phyloP scores from a whole-genome alignment of 1,140 invertebrate species.

The Neoseiulus cucumeris region DNA sequence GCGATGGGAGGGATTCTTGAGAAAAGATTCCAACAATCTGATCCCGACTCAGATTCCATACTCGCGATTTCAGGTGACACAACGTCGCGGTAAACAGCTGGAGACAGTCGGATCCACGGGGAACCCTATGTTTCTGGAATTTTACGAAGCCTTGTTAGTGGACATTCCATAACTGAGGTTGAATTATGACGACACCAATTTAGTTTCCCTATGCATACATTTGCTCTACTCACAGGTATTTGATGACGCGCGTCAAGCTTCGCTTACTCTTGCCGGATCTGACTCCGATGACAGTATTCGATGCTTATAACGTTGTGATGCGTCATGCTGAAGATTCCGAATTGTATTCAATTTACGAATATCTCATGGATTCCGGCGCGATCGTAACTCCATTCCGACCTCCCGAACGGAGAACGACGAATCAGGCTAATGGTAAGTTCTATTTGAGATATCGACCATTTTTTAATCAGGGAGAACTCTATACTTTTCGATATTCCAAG shows the following conservation, averaged over 20 bases:
- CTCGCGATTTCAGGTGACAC: background rate
- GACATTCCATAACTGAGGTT: background rate
- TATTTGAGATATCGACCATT: no score
- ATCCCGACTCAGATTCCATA: no score
- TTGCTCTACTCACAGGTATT: background rate
- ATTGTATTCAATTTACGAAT: background rate
- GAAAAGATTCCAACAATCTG: no score
- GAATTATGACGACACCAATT: background rate
- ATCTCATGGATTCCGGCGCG: background rate
- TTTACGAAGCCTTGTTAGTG: conserved; percentile 2
- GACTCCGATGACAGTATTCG: background rate
- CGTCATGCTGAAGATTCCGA: background rate
- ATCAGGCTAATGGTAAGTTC: no score
- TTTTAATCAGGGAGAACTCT: no score
- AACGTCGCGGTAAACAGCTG: background rate
- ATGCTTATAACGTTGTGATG: background rate
- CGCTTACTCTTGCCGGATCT: background rate
- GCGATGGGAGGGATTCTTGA: no score
- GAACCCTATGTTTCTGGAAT: background rate
- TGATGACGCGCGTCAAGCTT: background rate
- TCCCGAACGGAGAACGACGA: background rate
- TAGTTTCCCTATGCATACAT: background rate
- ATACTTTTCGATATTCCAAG: no score
- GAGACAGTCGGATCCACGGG: background rate
- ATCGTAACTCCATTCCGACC: background rate